A percentile compares a stretch with the other conserved stretches of the same genome.
Evolutionary conservation across 2,888 invertebrate species (phyloP).

Genomic region (Dicroscelio sp.): DNA sequence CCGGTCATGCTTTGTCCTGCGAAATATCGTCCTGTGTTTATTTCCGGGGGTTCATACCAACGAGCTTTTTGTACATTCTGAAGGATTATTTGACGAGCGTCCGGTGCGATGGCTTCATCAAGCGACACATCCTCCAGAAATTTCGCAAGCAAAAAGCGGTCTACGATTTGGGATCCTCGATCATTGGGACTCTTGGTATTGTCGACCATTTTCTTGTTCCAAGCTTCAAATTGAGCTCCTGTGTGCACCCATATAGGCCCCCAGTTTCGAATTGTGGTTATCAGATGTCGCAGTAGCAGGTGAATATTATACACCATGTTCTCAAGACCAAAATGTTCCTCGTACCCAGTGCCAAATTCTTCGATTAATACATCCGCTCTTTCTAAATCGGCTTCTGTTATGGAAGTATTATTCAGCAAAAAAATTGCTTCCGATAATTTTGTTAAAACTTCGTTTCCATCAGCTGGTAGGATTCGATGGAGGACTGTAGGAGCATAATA

Average conservation of each 20-base stretch:
- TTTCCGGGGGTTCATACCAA: constrained; percentile 25
- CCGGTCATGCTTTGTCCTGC: neutral
- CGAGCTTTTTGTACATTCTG: constrained; percentile 14
- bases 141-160: constrained; percentile 40
- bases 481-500: constrained; percentile 1
- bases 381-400: neutral
- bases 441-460: neutral
- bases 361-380: neutral
- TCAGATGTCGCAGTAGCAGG: constrained; percentile 29
- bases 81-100: constrained; percentile 2
- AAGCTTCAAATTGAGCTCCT: constrained; percentile 50
- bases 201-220: constrained; percentile 47
- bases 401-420: constrained; percentile 8
- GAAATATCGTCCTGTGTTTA: constrained; percentile 9
- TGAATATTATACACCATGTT: constrained; percentile 57
- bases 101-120: neutral
- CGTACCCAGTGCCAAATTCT: neutral
- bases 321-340: neutral
- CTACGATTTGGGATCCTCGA: constrained; percentile 39
- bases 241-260: constrained; percentile 63
- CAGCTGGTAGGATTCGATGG: neutral
- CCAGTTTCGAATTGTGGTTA: constrained; percentile 44
- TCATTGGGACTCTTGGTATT: constrained; percentile 42
- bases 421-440: neutral
- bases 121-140: constrained; percentile 18